A percentile compares a stretch with the other conserved stretches of the same genome.
phyloP scores from a whole-genome alignment of 2,888 invertebrate genomes.

The Xestia sexstrigata region DNA sequence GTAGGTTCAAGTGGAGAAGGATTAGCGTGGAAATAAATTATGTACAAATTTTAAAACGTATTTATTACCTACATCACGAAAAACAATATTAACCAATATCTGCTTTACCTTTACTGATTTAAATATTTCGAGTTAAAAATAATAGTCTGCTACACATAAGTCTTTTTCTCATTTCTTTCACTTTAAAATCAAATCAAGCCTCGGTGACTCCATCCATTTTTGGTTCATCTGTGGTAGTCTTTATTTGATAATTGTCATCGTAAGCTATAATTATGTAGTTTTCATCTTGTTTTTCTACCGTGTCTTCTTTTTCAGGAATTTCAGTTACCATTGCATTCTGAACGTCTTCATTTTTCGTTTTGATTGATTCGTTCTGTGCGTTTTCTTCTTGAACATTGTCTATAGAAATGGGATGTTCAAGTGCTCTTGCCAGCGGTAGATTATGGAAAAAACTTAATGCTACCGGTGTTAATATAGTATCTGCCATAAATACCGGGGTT shows the following conservation, averaged over 20 bases:
- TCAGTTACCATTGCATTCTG: conserved; percentile 23
- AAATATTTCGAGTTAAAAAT: neutral
- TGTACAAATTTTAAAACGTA: conserved; percentile 9
- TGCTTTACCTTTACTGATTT: neutral
- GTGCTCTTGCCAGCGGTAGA: conserved; percentile 81
- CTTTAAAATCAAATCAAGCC: conserved; percentile 3
- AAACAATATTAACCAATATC: neutral
- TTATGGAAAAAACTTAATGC: conserved; percentile 83
- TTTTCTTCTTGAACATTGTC: conserved; percentile 72
- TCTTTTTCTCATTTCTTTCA: conserved; percentile 1
- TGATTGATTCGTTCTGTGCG: conserved; percentile 43
- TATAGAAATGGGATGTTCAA: conserved; percentile 80
- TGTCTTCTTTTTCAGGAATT: conserved; percentile 17
- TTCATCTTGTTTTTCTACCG: conserved; percentile 24
- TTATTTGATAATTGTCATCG: conserved; percentile 36
- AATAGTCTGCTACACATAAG: conserved; percentile 11
- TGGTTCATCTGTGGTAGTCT: conserved; percentile 41
- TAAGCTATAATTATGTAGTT: conserved; percentile 47
- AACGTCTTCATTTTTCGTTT: conserved; percentile 17
- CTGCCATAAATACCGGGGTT: conserved; percentile 70
- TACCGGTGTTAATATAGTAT: conserved; percentile 79
- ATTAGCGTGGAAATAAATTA: neutral
- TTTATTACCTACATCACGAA: conserved; percentile 30
- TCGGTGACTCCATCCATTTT: conserved; percentile 30
- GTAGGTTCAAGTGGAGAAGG: neutral